phyloP scores from a whole-genome alignment of 2,888 invertebrate species.

The Synanthedon myopaeformis region DNA sequence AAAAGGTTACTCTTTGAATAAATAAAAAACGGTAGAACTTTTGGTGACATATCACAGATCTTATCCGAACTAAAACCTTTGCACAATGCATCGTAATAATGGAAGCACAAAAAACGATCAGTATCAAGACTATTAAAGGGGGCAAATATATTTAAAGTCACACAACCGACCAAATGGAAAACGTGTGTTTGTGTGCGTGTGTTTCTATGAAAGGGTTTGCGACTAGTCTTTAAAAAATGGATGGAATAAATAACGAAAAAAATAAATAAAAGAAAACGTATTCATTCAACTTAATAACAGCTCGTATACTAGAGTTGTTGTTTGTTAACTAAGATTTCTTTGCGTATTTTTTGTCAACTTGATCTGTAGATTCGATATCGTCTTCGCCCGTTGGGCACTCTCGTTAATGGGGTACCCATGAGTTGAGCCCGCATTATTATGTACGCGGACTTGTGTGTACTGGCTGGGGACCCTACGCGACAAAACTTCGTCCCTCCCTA shows the following conservation, averaged over 20 bases:
- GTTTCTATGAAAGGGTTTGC: constrained; percentile 53
- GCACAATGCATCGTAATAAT: constrained; percentile 63
- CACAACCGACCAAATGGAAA: constrained; percentile 43
- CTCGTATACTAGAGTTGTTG: constrained; percentile 50
- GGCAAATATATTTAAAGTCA: constrained; percentile 54
- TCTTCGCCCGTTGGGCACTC: constrained; percentile 54
- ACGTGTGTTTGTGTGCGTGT: constrained; percentile 36
- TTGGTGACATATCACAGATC: constrained; percentile 65
- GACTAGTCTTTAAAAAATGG: constrained; percentile 39
- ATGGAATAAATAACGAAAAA: constrained; percentile 32
- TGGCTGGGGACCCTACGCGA: constrained; percentile 61
- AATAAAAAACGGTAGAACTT: constrained; percentile 45
- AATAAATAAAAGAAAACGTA: constrained; percentile 43
- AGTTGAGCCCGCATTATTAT: constrained; percentile 60
- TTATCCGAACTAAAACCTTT: constrained; percentile 60
- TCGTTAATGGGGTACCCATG: constrained; percentile 67
- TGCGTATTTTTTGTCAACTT: constrained; percentile 50
- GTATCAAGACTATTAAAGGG: constrained; percentile 60
- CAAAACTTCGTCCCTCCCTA: constrained; percentile 69
- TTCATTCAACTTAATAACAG: constrained; percentile 66
- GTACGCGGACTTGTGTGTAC: constrained; percentile 50
- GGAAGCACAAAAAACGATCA: constrained; percentile 61
- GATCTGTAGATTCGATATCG: constrained; percentile 63
- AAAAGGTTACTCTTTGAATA: constrained; percentile 54
- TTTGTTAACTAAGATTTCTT: constrained; percentile 33